Conservation (phyloP, 1,140 invertebrate genomes). For the Stenopsyche tienmushanensis region DNA sequence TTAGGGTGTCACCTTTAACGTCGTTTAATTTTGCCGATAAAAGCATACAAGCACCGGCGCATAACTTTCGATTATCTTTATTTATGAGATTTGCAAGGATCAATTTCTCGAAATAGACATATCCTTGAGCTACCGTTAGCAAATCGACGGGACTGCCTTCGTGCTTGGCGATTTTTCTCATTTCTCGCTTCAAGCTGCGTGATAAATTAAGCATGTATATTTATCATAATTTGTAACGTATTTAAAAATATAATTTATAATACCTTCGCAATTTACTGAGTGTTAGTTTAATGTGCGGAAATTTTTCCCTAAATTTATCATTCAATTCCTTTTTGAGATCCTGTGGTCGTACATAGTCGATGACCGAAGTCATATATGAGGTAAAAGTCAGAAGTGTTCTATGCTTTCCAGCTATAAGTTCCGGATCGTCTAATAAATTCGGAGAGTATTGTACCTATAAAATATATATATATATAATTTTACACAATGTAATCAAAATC, state of each 20-base stretch:
- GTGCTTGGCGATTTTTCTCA: slow-evolving; percentile 88
- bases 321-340: slow-evolving; percentile 97
- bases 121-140: slow-evolving; percentile 91
- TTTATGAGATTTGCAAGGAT: slow-evolving; percentile 91
- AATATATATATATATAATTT: neutral
- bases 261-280: slow-evolving; percentile 96
- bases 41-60: slow-evolving; percentile 91
- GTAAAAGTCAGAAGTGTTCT: slow-evolving; percentile 91
- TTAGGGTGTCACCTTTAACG: slow-evolving; percentile 85
- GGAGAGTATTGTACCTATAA: slow-evolving; percentile 72
- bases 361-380: slow-evolving; percentile 94
- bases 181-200: slow-evolving; percentile 88
- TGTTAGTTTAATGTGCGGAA: slow-evolving; percentile 91
- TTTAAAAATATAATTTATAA: neutral
- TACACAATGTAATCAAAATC: neutral
- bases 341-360: slow-evolving; percentile 95
- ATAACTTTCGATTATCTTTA: slow-evolving; percentile 93
- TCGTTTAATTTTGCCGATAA: slow-evolving; percentile 96
- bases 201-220: slow-evolving; percentile 34
- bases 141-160: slow-evolving; percentile 83
- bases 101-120: slow-evolving; percentile 97
- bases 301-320: slow-evolving; percentile 94
- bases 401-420: slow-evolving; percentile 93
- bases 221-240: neutral
- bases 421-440: slow-evolving; percentile 90